These are phyloP conservation scores for Macroteleia sp. DNA, from an alignment of 2,888 invertebrate species.

Conservation along the genomic window DNA sequence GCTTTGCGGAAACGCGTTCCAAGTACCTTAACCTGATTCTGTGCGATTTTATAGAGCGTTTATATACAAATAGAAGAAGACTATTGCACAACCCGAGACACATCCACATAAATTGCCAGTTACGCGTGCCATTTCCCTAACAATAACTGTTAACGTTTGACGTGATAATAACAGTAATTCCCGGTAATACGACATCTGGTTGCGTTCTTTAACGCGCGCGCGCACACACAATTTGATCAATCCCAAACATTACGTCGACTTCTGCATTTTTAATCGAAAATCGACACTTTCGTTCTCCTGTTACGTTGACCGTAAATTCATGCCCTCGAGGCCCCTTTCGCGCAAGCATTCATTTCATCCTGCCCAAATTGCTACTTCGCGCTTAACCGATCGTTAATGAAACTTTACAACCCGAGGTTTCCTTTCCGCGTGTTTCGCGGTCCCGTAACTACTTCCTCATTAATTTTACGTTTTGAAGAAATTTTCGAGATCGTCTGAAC, in stretches of 20 bases:
- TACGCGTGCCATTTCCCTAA: constrained; percentile 21
- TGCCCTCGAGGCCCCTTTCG: constrained; percentile 29
- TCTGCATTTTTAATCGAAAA: constrained; percentile 37
- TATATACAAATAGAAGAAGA: constrained; percentile 9
- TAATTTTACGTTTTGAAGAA: constrained; percentile 22
- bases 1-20: constrained; percentile 13
- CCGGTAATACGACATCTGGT: constrained; percentile 41
- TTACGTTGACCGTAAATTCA: constrained; percentile 2
- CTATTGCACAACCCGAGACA: constrained; percentile 12
- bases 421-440: constrained; percentile 24
- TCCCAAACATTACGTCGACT: constrained; percentile 1
- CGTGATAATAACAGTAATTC: constrained; percentile 45
- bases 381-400: constrained; percentile 43
- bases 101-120: constrained; percentile 24
- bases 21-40: constrained; percentile 3
- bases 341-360: constrained; percentile 24
- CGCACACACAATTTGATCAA: constrained; percentile 39
- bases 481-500: too few relatives aligned
- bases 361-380: constrained; percentile 48
- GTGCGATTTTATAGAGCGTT: neutral
- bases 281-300: constrained; percentile 39
- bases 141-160: constrained; percentile 41
- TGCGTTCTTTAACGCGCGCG: constrained; percentile 22
- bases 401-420: constrained; percentile 35
- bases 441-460: constrained; percentile 31